Conservation (phyloP, 2,888 invertebrate species). For the Acanthosepion lycidas region DNA sequence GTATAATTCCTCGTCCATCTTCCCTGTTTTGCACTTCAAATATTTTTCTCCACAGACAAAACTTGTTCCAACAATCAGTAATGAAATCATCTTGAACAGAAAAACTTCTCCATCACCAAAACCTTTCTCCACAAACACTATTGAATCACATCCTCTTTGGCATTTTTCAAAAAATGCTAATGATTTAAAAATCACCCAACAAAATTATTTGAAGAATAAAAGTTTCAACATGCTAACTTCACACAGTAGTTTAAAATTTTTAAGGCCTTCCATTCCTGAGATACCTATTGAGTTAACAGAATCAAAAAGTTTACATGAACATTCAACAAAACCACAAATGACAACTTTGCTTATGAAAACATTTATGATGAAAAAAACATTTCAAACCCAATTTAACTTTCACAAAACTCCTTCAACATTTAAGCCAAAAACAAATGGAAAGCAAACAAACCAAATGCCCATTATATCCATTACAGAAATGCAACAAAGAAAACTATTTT, state of each 20-base stretch:
- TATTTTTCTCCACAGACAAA: constrained; percentile 6
- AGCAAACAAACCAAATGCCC: too few species aligned
- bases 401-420: too few species aligned
- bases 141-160: not conserved
- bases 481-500: too few species aligned
- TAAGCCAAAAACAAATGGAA: too few species aligned
- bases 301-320: not conserved
- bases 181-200: not conserved
- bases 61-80: not conserved
- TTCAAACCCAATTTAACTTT: too few species aligned
- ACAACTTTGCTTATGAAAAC: not conserved
- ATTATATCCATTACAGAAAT: too few species aligned
- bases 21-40: not conserved
- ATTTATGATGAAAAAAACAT: too few species aligned
- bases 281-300: not conserved
- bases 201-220: not conserved
- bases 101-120: not conserved
- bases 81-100: not conserved
- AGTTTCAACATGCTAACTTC: not conserved
- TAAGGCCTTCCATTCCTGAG: not conserved
- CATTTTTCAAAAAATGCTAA: not conserved
- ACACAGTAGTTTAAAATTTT: not conserved
- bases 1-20: not conserved
- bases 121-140: not conserved
- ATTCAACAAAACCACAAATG: not conserved